Base-by-base conservation (phyloP, 1,140 invertebrate species). In the Linepithema humile region DNA sequence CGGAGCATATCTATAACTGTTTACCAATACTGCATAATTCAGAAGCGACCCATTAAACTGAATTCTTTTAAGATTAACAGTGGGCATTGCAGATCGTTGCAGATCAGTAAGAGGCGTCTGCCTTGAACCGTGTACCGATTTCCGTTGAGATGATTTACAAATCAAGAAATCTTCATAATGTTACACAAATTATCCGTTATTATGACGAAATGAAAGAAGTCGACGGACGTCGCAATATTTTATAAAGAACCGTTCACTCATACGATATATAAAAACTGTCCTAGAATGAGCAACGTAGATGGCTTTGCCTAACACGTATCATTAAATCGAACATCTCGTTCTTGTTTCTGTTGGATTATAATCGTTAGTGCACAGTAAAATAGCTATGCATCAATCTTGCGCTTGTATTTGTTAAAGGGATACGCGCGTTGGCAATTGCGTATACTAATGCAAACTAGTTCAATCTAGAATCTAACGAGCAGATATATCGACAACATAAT, bases 51-150 rank as follows among this genome's bases (percentile, higher is more conserved):
- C 15, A 15, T 53, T 67, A 53, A 53, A 53, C 10, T 57, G 40
- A 12, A 26, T 53, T 57, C 10, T 45, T 26, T 50, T 6, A 65
- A 12, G 7, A 43, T 78, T 55, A 32, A 75, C 12, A 4, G 9
- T 72, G 9, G n/a, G 65, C 9, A 67, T 35, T 57, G 70, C 17
- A 65, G 62, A 48, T 87, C 53, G 26, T 23, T 15, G 12, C 43
- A 45, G 12, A 45, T 12, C 9, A 5, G 82, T 55, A 84, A 88
- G 35, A 87, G 80, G 23, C 15, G 85, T 23, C 80, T 38, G 75
- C 86, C 85, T 88, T 88, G 85, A 70, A 80, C 38, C 29, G 40
- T 74, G 60, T 69, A 74, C 67, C 32, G 59, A 80, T 80, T 88
- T 87, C 67, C 17, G 6, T 43, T 17, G 77, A 57, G 45, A 73